These are phyloP conservation scores for Caenorhabditis afra DNA, from an alignment of 2,888 invertebrate species.

Conservation along the genomic window DNA sequence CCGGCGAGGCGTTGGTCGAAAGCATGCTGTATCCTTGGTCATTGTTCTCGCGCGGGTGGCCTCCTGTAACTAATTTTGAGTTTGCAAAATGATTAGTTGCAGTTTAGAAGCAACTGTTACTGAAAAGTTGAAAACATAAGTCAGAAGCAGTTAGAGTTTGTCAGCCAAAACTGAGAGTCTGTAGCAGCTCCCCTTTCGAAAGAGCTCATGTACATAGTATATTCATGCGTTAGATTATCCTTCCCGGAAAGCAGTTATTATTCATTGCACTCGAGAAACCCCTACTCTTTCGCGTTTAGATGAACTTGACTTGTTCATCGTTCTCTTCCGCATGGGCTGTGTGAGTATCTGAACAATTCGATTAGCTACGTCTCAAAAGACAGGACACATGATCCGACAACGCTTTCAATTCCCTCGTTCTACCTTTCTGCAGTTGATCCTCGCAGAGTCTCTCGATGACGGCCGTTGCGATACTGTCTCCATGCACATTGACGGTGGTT, in stretches of 20 bases:
- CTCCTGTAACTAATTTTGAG: constrained; percentile 27
- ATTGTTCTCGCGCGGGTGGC: constrained; percentile 58
- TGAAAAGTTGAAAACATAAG: neutral
- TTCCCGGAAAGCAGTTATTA: constrained; percentile 13
- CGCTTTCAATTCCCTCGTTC: neutral
- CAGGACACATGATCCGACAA: neutral
- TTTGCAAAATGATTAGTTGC: too few relatives aligned
- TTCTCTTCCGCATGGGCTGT: constrained; percentile 49
- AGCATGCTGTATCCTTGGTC: constrained; percentile 73
- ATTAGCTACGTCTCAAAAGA: neutral
- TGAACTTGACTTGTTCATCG: constrained; percentile 60
- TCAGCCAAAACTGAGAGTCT: constrained; percentile 23
- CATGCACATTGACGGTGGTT: constrained; percentile 77
- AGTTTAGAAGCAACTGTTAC: constrained; percentile 18
- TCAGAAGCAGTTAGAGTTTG: constrained; percentile 24
- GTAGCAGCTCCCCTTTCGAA: neutral
- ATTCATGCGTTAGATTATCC: constrained; percentile 10
- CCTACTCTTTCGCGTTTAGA: constrained; percentile 16
- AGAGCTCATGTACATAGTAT: neutral
- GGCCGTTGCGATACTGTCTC: constrained; percentile 74
- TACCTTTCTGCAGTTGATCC: constrained; percentile 71
- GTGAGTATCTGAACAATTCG: constrained; percentile 55
- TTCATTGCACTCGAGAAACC: neutral
- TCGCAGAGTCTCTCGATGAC: constrained; percentile 73
- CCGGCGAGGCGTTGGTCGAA: constrained; percentile 69